These are phyloP conservation scores for Andrena marginata DNA, from an alignment of 2,888 invertebrate genomes.

Conservation along the genomic window DNA sequence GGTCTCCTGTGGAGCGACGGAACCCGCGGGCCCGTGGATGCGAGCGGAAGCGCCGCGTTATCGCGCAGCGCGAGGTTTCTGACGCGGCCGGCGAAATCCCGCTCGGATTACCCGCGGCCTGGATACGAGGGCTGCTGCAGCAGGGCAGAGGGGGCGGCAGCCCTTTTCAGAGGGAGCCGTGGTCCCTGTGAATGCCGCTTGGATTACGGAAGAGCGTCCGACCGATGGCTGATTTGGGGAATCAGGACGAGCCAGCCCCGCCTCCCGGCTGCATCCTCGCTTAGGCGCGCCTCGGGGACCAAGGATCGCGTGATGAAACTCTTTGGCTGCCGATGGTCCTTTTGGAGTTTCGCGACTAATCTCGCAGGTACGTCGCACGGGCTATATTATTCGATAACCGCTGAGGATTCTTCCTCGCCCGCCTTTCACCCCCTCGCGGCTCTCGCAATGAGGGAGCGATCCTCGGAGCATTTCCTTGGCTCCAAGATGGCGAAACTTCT, in stretches of 20 bases:
- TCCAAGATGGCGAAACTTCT: too few relatives aligned
- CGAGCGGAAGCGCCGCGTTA: slow-evolving; percentile 38
- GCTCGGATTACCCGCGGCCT: slow-evolving; percentile 38
- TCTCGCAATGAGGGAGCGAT: too few relatives aligned
- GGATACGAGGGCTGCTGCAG: slow-evolving; percentile 5
- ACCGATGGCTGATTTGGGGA: slow-evolving; percentile 60
- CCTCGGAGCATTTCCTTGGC: too few relatives aligned
- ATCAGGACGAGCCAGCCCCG: slow-evolving; percentile 68
- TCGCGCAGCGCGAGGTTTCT: slow-evolving; percentile 29
- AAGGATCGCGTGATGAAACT: slow-evolving; percentile 86
- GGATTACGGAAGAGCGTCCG: slow-evolving; percentile 64
- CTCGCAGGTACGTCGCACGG: slow-evolving; percentile 37
- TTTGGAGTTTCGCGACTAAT: slow-evolving; percentile 85
- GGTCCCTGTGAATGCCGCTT: slow-evolving; percentile 59
- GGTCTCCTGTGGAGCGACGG: background rate
- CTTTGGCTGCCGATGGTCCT: slow-evolving; percentile 86
- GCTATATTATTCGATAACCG: slow-evolving; percentile 28
- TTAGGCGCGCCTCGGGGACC: slow-evolving; percentile 86
- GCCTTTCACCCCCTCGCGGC: background rate
- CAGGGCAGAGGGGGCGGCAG: slow-evolving; percentile 4
- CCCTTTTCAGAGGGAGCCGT: slow-evolving; percentile 53
- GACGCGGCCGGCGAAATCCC: slow-evolving; percentile 33
- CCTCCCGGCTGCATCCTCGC: slow-evolving; percentile 67
- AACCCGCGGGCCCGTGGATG: slow-evolving; percentile 6
- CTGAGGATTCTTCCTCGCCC: background rate